Evolutionary conservation across 2,888 invertebrate genomes (phyloP).

Genomic region (Heliconius cydno): DNA sequence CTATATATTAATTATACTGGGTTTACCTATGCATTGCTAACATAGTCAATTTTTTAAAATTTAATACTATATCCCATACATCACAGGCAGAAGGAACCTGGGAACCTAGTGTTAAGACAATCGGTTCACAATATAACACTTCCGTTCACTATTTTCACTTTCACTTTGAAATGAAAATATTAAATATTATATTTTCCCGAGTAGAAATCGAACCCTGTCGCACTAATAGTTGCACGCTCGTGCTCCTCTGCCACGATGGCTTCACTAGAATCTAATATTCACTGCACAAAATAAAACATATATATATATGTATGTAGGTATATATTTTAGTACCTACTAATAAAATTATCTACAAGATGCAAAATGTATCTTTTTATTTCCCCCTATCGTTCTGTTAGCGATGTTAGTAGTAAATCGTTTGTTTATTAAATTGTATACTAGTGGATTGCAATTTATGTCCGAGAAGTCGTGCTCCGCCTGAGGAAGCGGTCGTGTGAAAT

Average conservation of each 20-base stretch:
- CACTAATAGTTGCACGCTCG: not conserved
- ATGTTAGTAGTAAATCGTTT: slow-evolving; percentile 39
- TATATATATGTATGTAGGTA: too few species aligned
- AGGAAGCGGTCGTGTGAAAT: slow-evolving; percentile 40
- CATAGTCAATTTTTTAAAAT: not conserved
- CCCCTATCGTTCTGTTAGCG: slow-evolving; percentile 20
- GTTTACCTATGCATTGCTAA: not conserved
- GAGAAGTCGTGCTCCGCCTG: slow-evolving; percentile 41
- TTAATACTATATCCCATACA: not conserved
- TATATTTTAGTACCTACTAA: not conserved
- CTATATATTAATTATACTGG: not conserved
- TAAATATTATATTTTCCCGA: not conserved
- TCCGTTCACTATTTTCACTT: too few species aligned
- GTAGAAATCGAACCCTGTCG: not conserved
- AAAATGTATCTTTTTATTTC: not conserved
- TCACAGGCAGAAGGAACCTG: not conserved
- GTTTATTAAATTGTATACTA: slow-evolving; percentile 45
- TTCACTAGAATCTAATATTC: not conserved
- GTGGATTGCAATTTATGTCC: slow-evolving; percentile 45
- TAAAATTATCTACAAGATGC: not conserved
- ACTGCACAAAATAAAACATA: too few species aligned
- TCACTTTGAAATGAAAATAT: too few species aligned
- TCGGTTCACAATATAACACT: too few species aligned
- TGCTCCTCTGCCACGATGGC: not conserved
- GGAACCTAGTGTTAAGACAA: not conserved